phyloP scores from a whole-genome alignment of 37 sponge, comb jelly and placozoan genomes.

The Halichondria panicea region DNA sequence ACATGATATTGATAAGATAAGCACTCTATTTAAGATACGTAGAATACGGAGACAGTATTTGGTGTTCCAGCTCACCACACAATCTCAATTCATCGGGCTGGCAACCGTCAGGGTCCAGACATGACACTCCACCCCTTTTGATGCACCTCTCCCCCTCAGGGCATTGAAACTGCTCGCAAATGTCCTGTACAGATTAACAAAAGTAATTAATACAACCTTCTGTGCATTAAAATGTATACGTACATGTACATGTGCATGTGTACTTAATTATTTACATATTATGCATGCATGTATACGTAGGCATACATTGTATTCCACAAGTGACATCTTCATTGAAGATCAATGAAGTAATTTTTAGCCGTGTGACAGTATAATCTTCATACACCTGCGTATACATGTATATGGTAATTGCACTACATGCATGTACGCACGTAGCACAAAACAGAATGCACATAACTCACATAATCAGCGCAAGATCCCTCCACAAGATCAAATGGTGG shows the following conservation, averaged over 20 bases:
- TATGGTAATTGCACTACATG: no score
- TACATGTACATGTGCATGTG: conserved; percentile 2
- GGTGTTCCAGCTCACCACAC: conserved; percentile 30
- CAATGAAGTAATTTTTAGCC: no score
- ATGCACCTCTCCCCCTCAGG: conserved; percentile 24
- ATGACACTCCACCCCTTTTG: conserved; percentile 20
- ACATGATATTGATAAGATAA: no score
- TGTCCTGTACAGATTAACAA: conserved; percentile 20
- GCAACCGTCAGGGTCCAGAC: conserved; percentile 22
- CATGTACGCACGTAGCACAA: no score
- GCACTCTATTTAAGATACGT: no score
- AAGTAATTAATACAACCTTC: neutral
- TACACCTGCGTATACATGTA: no score
- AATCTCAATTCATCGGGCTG: conserved; percentile 32
- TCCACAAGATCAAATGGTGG: conserved; percentile 7
- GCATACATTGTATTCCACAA: no score
- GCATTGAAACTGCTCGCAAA: conserved; percentile 44
- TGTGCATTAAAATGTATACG: neutral
- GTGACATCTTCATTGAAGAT: no score
- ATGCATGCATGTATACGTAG: no score
- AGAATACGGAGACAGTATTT: no score
- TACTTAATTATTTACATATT: no score
- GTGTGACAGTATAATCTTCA: no score
- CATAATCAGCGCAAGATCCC: conserved; percentile 18
- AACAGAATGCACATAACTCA: conserved; percentile 16